Percentiles rank a stretch among this genome's conserved stretches.
These are phyloP conservation scores for Lepeophtheirus salmonis DNA, from an alignment of 1,140 invertebrate species.

Conservation along the genomic window DNA sequence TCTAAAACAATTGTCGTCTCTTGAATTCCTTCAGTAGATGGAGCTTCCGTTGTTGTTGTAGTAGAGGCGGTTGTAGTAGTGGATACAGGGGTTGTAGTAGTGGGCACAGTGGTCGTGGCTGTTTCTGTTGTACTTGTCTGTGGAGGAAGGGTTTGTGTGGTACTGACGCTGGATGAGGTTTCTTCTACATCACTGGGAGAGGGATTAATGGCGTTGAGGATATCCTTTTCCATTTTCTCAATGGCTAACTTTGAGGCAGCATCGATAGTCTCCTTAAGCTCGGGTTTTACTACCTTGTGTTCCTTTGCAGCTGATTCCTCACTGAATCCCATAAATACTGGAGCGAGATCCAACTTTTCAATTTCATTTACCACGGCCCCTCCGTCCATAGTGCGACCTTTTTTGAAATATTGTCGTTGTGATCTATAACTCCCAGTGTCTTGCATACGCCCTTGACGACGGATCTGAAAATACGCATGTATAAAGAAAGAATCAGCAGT, in stretches of 20 bases:
- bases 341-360: not conserved
- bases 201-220: not conserved
- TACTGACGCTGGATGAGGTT: too few relatives aligned
- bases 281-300: not conserved
- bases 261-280: too few relatives aligned
- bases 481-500: too few relatives aligned
- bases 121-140: not conserved
- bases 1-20: not conserved
- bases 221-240: not conserved
- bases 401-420: not conserved
- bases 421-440: not conserved
- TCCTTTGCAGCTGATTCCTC: not conserved
- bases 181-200: not conserved
- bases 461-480: too few relatives aligned
- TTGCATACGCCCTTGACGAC: not conserved
- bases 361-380: not conserved
- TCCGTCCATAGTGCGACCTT: not conserved
- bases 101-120: not conserved
- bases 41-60: not conserved
- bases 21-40: not conserved
- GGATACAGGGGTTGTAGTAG: not conserved
- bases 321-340: not conserved
- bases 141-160: too few relatives aligned
- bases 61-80: not conserved
- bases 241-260: not conserved